Evolutionary conservation across 2,797 vertebrate genomes (phyloP).

Genomic region (Hafferia zeledoni): DNA sequence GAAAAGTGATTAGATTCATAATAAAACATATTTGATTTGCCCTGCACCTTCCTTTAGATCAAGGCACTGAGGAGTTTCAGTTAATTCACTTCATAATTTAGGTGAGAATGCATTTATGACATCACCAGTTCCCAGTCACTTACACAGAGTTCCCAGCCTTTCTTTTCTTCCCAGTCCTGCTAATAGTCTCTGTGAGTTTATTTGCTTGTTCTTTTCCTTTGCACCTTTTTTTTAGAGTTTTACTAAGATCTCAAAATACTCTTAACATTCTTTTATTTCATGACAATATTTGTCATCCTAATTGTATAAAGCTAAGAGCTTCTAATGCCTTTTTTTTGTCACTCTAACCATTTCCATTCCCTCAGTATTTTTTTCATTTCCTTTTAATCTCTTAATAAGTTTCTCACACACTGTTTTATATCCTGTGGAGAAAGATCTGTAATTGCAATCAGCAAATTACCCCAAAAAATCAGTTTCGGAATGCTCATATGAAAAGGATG

Average conservation of each 20-base stretch:
- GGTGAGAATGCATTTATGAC: not conserved
- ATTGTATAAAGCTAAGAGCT: not conserved
- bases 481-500: not conserved
- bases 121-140: not conserved
- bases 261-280: not conserved
- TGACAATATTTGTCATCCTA: not conserved
- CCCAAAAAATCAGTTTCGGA: not conserved
- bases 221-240: not conserved
- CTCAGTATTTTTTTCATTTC: not conserved
- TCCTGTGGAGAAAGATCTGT: not conserved
- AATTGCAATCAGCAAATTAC: not conserved
- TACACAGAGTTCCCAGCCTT: not conserved
- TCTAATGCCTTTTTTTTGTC: not conserved
- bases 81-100: fast-evolving
- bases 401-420: not conserved
- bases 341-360: not conserved
- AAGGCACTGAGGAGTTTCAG: not conserved
- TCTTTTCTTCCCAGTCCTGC: not conserved
- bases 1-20: not conserved
- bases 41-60: not conserved
- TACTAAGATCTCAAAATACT: not conserved
- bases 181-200: not conserved
- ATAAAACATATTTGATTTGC: not conserved
- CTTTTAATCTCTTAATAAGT: not conserved
- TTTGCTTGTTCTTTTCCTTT: not conserved